A percentile compares a stretch with the other conserved stretches of the same genome.
Evolutionary conservation across 2,888 invertebrate genomes (phyloP).

Genomic region (Brenthis hecate): DNA sequence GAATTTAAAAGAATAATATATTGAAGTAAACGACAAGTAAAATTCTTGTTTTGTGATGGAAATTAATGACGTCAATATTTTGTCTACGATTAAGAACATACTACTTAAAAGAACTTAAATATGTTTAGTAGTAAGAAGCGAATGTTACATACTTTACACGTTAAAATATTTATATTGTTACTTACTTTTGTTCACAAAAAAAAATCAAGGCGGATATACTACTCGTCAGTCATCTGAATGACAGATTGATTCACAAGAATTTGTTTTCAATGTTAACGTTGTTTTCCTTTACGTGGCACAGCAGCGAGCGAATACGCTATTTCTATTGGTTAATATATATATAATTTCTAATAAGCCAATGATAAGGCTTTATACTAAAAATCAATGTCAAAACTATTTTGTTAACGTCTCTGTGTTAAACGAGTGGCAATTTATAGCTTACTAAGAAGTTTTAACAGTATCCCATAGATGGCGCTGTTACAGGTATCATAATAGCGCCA

Average conservation of each 20-base stretch:
- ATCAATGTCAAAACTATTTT: conserved; percentile 30
- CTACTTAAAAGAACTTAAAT: neutral
- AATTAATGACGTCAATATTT: conserved; percentile 74
- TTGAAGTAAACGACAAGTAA: conserved; percentile 41
- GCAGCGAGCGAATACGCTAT: conserved; percentile 16
- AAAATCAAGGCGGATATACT: conserved; percentile 71
- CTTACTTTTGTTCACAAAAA: conserved; percentile 63
- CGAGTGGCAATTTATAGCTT: neutral
- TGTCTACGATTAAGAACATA: conserved; percentile 14
- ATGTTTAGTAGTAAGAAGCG: conserved; percentile 1
- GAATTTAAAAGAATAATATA: conserved; percentile 39
- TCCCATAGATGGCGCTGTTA: conserved; percentile 23
- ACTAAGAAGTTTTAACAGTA: neutral
- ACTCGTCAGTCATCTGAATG: conserved; percentile 76
- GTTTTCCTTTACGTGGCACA: conserved; percentile 53
- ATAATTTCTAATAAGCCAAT: conserved; percentile 35
- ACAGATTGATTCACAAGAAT: conserved; percentile 60
- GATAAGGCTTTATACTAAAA: conserved; percentile 9
- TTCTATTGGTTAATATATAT: conserved; percentile 36
- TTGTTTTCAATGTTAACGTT: conserved; percentile 56
- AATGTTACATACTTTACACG: conserved; percentile 13
- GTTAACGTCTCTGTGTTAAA: neutral
- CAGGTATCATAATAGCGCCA: neutral
- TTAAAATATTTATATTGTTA: conserved; percentile 47
- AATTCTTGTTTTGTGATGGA: conserved; percentile 62